phyloP scores from a whole-genome alignment of 2,797 vertebrate genomes.

The Gallinago nigripennis region DNA sequence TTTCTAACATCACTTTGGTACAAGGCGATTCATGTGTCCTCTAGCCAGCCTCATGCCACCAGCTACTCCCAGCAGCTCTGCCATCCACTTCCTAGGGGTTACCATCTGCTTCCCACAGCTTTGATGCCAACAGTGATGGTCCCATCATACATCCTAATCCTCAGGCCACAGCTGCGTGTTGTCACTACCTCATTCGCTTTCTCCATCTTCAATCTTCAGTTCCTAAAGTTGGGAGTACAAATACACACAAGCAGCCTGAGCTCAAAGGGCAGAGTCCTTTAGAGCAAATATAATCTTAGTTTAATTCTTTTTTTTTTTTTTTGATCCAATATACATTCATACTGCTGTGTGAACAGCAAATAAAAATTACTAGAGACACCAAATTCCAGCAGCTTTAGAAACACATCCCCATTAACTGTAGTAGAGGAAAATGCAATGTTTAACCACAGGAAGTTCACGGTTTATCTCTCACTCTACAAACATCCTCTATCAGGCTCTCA shows the following conservation, averaged over 20 bases:
- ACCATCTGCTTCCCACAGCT: neutral
- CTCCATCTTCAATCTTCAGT: neutral
- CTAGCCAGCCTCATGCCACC: neutral
- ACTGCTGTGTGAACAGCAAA: neutral
- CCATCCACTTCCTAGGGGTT: neutral
- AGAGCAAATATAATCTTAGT: neutral
- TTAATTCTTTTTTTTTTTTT: neutral
- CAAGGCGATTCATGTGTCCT: neutral
- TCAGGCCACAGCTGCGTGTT: neutral
- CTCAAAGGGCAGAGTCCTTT: neutral
- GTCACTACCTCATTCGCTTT: neutral
- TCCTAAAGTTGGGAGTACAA: neutral
- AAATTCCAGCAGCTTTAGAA: neutral
- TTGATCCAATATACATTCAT: neutral
- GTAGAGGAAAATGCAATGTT: neutral
- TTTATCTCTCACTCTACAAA: constrained; percentile 15
- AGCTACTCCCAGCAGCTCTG: neutral
- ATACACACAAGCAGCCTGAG: neutral
- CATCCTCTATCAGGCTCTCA: neutral
- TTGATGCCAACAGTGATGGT: neutral
- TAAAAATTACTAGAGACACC: neutral
- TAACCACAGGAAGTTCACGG: constrained; percentile 13
- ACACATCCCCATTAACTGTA: neutral
- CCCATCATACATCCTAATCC: neutral
- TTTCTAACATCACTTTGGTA: neutral